phyloP scores from a whole-genome alignment of 2,113 vertebrate genomes.

The Megaleporinus macrocephalus region DNA sequence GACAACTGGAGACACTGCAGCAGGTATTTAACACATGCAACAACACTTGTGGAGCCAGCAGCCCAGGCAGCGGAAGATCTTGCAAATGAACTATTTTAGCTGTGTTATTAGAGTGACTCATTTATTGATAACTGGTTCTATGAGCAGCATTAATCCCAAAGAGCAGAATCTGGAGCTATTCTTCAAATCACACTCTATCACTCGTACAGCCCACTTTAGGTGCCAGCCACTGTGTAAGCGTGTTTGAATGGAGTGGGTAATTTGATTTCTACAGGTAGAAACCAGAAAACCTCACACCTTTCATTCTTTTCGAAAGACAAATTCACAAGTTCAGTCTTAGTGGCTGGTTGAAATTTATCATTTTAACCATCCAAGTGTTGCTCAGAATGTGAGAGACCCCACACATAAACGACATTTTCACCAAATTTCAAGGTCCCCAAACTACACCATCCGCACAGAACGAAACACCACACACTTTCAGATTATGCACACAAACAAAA shows the following conservation, averaged over 20 bases:
- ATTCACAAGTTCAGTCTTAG: too few relatives aligned
- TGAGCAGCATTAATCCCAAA: slow-evolving; percentile 11
- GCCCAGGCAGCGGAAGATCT: not conserved
- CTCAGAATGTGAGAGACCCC: too few relatives aligned
- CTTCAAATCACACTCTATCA: not conserved
- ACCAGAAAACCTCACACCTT: too few relatives aligned
- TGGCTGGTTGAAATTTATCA: too few relatives aligned
- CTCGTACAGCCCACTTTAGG: not conserved
- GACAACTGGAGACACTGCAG: not conserved
- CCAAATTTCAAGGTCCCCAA: too few relatives aligned
- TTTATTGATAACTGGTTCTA: not conserved
- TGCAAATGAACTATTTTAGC: slow-evolving; percentile 27
- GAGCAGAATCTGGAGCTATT: not conserved
- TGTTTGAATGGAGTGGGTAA: not conserved
- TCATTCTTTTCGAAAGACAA: too few relatives aligned
- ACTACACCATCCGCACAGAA: too few relatives aligned
- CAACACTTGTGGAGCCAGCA: not conserved
- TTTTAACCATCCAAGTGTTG: too few relatives aligned
- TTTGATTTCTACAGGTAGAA: too few relatives aligned
- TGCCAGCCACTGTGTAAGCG: not conserved
- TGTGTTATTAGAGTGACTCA: slow-evolving; percentile 16
- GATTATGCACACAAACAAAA: too few relatives aligned
- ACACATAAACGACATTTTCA: too few relatives aligned
- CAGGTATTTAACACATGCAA: not conserved
- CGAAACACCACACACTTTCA: too few relatives aligned